Conservation (phyloP, 2,797 vertebrate species). For the Eleutherodactylus coqui region DNA sequence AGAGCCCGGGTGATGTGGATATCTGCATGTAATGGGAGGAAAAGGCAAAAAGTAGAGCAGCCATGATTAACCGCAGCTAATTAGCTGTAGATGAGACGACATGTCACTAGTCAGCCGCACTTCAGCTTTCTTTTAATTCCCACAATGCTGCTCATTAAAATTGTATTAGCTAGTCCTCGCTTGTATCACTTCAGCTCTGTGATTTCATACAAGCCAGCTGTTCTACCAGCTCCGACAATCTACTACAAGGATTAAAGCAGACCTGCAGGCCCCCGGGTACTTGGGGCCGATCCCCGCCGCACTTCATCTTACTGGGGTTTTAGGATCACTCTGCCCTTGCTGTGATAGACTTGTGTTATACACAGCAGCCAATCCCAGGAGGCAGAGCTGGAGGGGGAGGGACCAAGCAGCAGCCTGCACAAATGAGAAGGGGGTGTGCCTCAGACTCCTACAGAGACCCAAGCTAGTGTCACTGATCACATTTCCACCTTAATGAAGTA, state of each 20-base stretch:
- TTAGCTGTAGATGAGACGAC: neutral
- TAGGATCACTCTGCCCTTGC: no score
- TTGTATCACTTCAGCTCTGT: neutral
- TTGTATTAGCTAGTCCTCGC: neutral
- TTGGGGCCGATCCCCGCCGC: no score
- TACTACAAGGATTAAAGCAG: neutral
- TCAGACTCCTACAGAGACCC: no score
- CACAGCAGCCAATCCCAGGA: no score
- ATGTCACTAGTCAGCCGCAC: neutral
- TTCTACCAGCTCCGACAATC: neutral
- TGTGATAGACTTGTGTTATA: no score
- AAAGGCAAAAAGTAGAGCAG: neutral
- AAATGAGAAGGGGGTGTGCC: no score
- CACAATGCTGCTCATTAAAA: conserved; percentile 13
- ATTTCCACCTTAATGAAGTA: no score
- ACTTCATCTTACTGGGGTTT: no score
- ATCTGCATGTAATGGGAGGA: neutral
- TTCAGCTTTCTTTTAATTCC: neutral
- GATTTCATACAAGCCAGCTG: neutral
- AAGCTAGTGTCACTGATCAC: no score
- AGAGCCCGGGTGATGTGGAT: no score
- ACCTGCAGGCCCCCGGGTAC: neutral
- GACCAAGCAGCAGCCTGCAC: no score
- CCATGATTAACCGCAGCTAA: neutral
- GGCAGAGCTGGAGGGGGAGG: no score